These are phyloP conservation scores for Virgularia gustaviana DNA, from an alignment of 92 coral and sea anemone genomes.

Conservation along the genomic window DNA sequence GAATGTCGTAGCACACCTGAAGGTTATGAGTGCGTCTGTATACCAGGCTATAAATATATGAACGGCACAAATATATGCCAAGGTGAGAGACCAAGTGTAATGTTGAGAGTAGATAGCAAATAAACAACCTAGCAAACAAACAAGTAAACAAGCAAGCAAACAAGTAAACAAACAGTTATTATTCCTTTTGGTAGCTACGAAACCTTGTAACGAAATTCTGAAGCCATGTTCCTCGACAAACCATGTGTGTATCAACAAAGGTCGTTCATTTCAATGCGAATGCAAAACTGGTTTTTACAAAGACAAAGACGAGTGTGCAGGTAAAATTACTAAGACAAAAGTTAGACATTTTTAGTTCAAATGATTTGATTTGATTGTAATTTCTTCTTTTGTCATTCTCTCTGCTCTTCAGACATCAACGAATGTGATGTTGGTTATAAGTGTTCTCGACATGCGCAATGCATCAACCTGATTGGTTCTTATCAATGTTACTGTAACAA, in stretches of 20 bases:
- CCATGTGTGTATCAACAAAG: neutral
- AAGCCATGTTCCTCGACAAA: neutral
- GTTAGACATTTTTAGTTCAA: no score
- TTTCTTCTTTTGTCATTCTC: no score
- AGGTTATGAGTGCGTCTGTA: no score
- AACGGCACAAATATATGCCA: no score
- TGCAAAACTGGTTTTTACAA: neutral
- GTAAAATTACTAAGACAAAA: neutral
- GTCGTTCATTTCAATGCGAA: neutral
- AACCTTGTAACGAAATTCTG: neutral
- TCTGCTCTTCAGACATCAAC: neutral
- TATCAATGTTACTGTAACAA: neutral
- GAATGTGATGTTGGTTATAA: neutral
- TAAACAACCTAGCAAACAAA: no score
- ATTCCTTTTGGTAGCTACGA: neutral
- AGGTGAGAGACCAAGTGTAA: no score
- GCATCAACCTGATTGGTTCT: neutral
- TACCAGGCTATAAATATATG: no score
- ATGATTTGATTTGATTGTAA: no score
- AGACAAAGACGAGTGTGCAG: neutral
- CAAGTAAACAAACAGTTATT: no score
- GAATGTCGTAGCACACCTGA: no score
- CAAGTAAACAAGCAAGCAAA: no score
- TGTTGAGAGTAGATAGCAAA: no score
- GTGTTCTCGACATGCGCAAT: neutral